These are phyloP conservation scores for Acanthis flammea DNA, from an alignment of 2,797 vertebrate genomes.

Conservation along the genomic window DNA sequence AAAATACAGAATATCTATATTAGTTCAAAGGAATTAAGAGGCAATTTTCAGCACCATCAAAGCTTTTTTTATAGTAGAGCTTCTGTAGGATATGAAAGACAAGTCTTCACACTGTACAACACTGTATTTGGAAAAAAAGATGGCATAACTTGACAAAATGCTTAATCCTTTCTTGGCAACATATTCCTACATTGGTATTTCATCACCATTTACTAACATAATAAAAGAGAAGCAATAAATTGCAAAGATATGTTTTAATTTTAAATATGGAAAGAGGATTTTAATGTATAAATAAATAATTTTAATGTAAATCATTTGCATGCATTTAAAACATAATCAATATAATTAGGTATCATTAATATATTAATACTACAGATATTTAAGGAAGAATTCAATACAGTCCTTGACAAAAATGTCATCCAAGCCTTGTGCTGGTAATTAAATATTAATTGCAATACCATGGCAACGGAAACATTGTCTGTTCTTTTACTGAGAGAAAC, in stretches of 20 bases:
- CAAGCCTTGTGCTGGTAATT: background rate
- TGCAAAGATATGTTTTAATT: background rate
- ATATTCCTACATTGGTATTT: background rate
- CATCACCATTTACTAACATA: background rate
- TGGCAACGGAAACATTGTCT: constrained; percentile 48
- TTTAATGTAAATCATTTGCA: background rate
- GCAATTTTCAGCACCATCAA: background rate
- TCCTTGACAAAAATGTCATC: background rate
- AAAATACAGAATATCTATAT: background rate
- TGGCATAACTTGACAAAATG: background rate
- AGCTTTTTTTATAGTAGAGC: background rate
- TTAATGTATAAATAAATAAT: background rate
- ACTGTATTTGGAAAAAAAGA: background rate
- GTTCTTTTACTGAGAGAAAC: background rate
- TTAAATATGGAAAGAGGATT: background rate
- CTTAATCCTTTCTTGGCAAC: background rate
- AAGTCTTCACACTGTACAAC: background rate
- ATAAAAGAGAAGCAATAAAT: background rate
- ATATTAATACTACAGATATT: background rate
- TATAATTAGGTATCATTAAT: background rate
- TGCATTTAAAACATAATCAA: background rate
- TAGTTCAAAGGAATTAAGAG: background rate
- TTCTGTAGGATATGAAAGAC: background rate
- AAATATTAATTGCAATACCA: constrained; percentile 64
- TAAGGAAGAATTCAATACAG: background rate